These are phyloP conservation scores for Tetragonula carbonaria DNA, from an alignment of 2,888 invertebrate genomes.

Conservation along the genomic window DNA sequence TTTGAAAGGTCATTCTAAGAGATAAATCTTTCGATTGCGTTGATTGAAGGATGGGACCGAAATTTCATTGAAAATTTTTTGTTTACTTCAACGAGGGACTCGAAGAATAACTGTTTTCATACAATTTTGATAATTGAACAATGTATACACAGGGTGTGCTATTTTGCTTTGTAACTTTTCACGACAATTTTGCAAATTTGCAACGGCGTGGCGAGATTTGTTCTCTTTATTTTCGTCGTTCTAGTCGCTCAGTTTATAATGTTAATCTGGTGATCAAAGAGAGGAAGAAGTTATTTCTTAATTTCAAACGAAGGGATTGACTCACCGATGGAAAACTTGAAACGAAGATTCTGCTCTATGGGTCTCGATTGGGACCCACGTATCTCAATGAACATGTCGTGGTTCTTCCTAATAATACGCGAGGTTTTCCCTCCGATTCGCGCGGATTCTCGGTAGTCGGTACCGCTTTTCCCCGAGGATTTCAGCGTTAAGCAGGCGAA, in stretches of 20 bases:
- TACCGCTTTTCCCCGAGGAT: constrained; percentile 53
- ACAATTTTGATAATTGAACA: too few species aligned
- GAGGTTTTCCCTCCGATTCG: constrained; percentile 32
- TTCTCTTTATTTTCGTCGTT: background rate
- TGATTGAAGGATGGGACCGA: too few species aligned
- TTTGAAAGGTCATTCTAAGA: too few species aligned
- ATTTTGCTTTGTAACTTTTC: too few species aligned
- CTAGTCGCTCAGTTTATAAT: background rate
- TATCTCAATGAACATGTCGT: background rate
- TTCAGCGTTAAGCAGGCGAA: constrained; percentile 66
- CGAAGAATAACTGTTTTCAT: too few species aligned
- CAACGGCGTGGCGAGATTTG: too few species aligned
- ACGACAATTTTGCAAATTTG: too few species aligned
- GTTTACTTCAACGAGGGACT: too few species aligned
- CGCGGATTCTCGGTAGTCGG: constrained; percentile 40
- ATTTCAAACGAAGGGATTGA: background rate
- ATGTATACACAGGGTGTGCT: too few species aligned
- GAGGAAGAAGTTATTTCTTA: background rate
- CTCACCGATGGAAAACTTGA: background rate
- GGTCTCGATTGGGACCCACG: background rate
- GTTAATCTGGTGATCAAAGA: background rate
- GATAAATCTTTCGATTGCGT: too few species aligned
- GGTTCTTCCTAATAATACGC: constrained; percentile 29
- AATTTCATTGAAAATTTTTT: too few species aligned
- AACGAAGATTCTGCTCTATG: background rate